Base-by-base conservation (phyloP, 2,888 invertebrate genomes). In the Nebria brevicollis region DNA sequence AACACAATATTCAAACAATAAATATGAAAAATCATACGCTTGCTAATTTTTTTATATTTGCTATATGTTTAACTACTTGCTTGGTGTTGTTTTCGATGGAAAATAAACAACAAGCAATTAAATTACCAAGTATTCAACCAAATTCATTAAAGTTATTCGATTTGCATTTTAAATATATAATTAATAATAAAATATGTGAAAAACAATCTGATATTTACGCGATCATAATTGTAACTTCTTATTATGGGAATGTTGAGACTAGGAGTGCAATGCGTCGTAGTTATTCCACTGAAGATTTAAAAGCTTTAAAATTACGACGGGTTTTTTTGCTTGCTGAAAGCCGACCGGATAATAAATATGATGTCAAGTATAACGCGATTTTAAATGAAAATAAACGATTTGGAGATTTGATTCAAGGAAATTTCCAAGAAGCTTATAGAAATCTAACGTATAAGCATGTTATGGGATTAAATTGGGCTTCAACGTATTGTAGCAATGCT, bases 371-470 rank as follows among this genome's bases (percentile, higher is more conserved):
- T 88, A 86, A 88, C 7, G 91, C 93, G 26, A 87, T 95, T 77
- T 84, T 88, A 66, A 89, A 93, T 85, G 96, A 96, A 87, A 92
- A 91, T 83, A 85, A 89, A 41, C 89, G 91, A 74, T 94, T 93
- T 87, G 90, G 91, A 3, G 96, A 96, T 85, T 90, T 96, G 25
- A 87, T 96, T 11, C 95, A 95, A 89, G 95, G 95, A 5, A 93
- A 93, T 85, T 96, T 96, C 86, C 82, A 90, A 1, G 96, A 96
- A 89, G 93, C 94, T 72, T 96, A 96, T 85, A 91, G 92, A 85
- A 96, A 96, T 88, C 88, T 96, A n/a, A 95, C 95, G 2, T 93
- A 93, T 85, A 96, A 96, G 88, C 95, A 96, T 86, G 87, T 94
- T 0, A 95, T 96, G 95, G 96, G 96, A 0, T 87, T 96, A 65